phyloP scores from a whole-genome alignment of 2,797 vertebrate genomes.

The Malurus splendens region DNA sequence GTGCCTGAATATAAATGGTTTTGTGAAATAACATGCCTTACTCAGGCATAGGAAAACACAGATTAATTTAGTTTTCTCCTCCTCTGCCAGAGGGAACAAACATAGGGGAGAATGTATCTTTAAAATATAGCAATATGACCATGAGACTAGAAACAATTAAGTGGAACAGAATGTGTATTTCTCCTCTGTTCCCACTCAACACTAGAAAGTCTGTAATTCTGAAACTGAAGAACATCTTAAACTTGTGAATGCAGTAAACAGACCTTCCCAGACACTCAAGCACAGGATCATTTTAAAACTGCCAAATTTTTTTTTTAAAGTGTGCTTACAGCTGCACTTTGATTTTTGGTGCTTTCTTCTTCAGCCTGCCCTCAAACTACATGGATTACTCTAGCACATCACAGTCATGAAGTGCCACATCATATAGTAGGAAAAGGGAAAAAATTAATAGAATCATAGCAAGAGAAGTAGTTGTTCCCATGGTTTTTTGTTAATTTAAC shows the following conservation, averaged over 20 bases:
- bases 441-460: not conserved
- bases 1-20: not conserved
- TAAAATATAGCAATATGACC: not conserved
- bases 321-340: not conserved
- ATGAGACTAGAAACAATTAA: not conserved
- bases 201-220: not conserved
- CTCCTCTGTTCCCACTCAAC: not conserved
- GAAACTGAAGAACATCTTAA: not conserved
- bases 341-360: not conserved
- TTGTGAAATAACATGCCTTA: not conserved
- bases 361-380: not conserved
- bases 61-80: not conserved
- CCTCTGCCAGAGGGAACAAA: not conserved
- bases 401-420: not conserved
- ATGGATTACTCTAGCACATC: not conserved
- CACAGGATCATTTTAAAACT: not conserved
- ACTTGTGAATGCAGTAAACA: not conserved
- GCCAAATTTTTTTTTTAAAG: not conserved
- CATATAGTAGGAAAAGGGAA: not conserved
- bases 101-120: not conserved
- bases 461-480: not conserved
- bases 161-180: not conserved
- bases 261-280: not conserved
- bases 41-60: not conserved
- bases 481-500: not conserved